Conservation (phyloP, 2,113 vertebrate species). For the Alouatta palliata region DNA sequence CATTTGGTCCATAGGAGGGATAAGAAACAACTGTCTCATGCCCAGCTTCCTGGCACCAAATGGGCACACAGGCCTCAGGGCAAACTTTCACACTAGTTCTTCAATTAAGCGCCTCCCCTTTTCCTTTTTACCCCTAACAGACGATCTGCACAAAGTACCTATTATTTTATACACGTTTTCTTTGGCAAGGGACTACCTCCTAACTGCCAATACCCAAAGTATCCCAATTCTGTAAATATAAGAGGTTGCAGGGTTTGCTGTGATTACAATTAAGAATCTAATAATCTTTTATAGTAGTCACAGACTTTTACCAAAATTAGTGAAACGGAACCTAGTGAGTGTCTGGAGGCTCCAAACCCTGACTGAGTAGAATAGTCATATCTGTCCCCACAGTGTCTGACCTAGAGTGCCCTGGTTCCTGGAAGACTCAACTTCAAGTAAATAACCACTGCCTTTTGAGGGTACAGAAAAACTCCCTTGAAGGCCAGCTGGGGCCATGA, state of each 20-base stretch:
- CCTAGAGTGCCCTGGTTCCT: neutral
- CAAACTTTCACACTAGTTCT: neutral
- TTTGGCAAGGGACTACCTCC: neutral
- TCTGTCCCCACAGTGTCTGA: neutral
- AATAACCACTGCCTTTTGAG: neutral
- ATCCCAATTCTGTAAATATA: neutral
- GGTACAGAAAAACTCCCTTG: neutral
- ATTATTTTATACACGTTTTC: neutral
- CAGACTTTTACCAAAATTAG: neutral
- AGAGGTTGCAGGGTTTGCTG: neutral
- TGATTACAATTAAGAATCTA: neutral
- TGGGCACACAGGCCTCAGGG: neutral
- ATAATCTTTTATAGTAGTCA: neutral
- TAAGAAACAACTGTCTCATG: rapidly evolving
- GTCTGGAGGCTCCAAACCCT: neutral
- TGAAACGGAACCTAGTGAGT: neutral
- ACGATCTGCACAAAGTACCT: neutral
- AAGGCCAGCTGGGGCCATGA: neutral
- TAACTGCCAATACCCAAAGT: neutral
- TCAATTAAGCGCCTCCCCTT: neutral
- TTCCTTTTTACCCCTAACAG: neutral
- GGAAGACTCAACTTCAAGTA: neutral
- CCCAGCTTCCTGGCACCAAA: neutral
- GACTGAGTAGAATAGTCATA: no score
- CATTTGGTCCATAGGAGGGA: neutral